Percentiles rank a stretch among this genome's conserved stretches.
Conservation (phyloP, 2,797 vertebrate species). For the Peromyscus eremicus region DNA sequence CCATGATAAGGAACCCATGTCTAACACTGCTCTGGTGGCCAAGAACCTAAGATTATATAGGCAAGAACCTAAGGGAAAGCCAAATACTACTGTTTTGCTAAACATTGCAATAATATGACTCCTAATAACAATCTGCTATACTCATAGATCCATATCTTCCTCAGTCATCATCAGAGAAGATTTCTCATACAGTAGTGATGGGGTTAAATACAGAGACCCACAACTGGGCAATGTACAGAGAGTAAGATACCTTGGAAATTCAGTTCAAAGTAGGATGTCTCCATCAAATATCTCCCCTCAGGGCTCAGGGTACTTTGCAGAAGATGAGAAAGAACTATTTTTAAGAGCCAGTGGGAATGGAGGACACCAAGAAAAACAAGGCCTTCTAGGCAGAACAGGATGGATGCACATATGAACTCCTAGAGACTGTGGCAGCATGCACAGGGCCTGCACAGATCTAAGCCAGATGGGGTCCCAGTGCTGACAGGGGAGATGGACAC, state of each 20-base stretch:
- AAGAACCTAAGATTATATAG: background rate
- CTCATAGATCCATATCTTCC: background rate
- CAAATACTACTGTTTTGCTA: background rate
- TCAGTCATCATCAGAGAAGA: background rate
- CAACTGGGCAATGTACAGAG: background rate
- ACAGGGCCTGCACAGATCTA: background rate
- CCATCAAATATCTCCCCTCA: background rate
- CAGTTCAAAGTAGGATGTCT: background rate
- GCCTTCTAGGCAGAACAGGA: background rate
- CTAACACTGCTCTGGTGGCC: background rate
- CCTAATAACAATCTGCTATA: background rate
- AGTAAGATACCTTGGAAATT: background rate
- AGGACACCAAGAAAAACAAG: background rate
- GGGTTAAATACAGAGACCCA: background rate
- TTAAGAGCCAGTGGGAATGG: background rate
- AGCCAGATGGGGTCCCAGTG: background rate
- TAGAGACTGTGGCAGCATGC: no score
- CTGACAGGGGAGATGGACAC: background rate
- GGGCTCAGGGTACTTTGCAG: background rate
- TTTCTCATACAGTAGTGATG: no score
- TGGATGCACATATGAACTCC: background rate
- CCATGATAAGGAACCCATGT: no score
- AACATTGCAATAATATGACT: background rate
- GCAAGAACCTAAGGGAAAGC: background rate
- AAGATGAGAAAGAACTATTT: background rate